Base-by-base conservation (phyloP, 2,888 invertebrate species). In the Drosophila lacicola region DNA sequence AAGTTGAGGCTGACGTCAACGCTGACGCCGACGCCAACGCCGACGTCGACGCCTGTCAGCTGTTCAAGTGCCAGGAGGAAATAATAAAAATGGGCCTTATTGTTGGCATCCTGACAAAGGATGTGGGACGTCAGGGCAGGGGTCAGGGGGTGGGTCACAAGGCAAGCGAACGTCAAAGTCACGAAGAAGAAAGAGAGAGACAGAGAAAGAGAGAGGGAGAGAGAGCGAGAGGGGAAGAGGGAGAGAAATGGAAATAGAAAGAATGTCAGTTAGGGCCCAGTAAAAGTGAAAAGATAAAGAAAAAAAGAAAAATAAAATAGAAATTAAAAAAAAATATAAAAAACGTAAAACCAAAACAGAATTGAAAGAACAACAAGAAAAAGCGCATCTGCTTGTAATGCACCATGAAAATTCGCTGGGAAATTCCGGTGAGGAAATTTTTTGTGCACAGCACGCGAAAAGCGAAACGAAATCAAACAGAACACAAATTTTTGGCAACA, bases 71-170 rank as follows among this genome's bases (percentile, higher is more conserved):
- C 68, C 83, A 71, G 72, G 50, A 74, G 88, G 89, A 84, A 83
- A 89, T 82, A 83, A 89, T 83, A 85, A 78, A 78, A 88, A 73
- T 75, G 79, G 71, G 88, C 78, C 71, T 75, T 81, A 87, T 88
- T 83, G 88, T 89, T 78, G 82, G 72, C 79, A 87, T 83, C 85
- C 83, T 84, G 88, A 56, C 50, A 69, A 70, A 57, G 67, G 79
- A 57, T 45, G 46, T 14, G 46, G 19, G 33, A 19, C 29, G 29
- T 8, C 29, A 29, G 29, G 29, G 29, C 29, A 2, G 8, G 8
- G 29, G 29, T 29, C 29, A 8, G 8, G 29, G 29, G 29, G 29
- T 29, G 29, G 64, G 64, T 66, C 80, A 57, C 75, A 82, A 70
- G 62, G 53, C 61, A 75, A 51, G 44, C 56, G 68, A 68, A 68